Evolutionary conservation across 2,797 vertebrate genomes (phyloP).

Genomic region (Chloroceryle inda): DNA sequence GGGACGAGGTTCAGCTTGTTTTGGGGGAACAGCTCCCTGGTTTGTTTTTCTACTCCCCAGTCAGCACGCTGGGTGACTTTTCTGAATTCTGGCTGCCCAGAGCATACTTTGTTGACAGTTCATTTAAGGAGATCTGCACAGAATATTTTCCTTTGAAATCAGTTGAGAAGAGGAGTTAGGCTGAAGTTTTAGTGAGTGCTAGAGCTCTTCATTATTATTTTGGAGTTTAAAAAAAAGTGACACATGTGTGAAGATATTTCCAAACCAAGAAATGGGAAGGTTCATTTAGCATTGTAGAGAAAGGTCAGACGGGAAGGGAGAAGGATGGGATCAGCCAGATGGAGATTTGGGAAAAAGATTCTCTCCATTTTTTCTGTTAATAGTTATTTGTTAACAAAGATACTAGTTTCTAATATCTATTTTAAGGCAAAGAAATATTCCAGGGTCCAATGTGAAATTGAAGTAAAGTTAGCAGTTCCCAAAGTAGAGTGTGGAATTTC

Average conservation of each 20-base stretch:
- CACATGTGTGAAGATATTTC: conserved; percentile 38
- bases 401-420: background rate
- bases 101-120: conserved; percentile 56
- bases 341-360: background rate
- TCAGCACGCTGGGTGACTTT: conserved; percentile 16
- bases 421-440: background rate
- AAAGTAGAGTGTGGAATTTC: background rate
- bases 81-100: background rate
- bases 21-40: conserved; percentile 5
- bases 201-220: conserved; percentile 19
- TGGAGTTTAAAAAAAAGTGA: conserved; percentile 10
- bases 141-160: conserved; percentile 67
- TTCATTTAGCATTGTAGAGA: conserved; percentile 27
- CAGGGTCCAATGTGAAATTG: background rate
- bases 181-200: conserved; percentile 33
- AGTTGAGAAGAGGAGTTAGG: conserved; percentile 30
- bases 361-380: background rate
- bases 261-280: conserved; percentile 40
- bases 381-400: background rate
- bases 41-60: conserved; percentile 55
- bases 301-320: conserved; percentile 48
- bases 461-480: background rate
- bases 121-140: conserved; percentile 57
- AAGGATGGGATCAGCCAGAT: background rate
- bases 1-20: background rate